Conservation (phyloP, 2,797 vertebrate species). For the Margarornis squamiger region DNA sequence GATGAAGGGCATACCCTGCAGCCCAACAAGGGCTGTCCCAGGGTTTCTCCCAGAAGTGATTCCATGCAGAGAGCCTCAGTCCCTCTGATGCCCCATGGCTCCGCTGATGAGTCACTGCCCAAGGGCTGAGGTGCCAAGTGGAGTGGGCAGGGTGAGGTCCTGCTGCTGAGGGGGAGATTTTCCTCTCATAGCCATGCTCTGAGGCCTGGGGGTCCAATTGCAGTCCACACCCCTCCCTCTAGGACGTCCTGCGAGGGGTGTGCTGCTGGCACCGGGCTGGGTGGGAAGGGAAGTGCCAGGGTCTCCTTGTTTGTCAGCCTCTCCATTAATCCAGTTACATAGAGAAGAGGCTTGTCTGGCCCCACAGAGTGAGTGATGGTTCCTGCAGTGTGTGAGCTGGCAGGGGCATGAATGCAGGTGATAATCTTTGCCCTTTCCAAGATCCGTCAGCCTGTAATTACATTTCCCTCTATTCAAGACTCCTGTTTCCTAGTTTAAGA, state of each 20-base stretch:
- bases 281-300: background rate
- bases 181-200: rapidly evolving
- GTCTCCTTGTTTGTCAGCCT: background rate
- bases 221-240: background rate
- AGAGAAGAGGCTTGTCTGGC: background rate
- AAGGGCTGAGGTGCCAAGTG: rapidly evolving
- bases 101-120: background rate
- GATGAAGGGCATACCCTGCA: background rate
- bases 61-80: background rate
- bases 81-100: rapidly evolving
- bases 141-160: background rate
- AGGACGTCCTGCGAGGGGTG: rapidly evolving
- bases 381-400: background rate
- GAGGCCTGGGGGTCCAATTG: background rate
- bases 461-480: background rate
- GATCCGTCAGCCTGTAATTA: background rate
- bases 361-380: background rate
- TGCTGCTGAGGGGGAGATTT: background rate
- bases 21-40: background rate
- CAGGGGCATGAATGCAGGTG: rapidly evolving
- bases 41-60: background rate
- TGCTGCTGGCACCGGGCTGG: rapidly evolving
- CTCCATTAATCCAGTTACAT: rapidly evolving
- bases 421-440: background rate
- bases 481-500: background rate